Percentiles rank a stretch among this genome's conserved stretches.
Conservation (phyloP, 2,888 invertebrate genomes). For the Lasioglossum malachurum region DNA sequence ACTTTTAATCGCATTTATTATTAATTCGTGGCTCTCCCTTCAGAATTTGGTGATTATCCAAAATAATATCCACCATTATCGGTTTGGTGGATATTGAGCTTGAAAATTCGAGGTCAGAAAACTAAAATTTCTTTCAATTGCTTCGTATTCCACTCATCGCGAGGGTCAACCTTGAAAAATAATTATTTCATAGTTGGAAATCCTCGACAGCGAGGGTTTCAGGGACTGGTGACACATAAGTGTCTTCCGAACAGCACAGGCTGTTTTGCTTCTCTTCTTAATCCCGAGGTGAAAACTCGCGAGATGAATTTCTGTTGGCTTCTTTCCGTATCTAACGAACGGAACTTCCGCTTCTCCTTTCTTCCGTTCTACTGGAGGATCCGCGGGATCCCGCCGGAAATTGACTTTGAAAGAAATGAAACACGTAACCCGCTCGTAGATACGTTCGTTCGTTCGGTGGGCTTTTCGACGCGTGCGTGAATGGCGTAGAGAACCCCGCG, state of each 20-base stretch:
- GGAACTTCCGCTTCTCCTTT: neutral
- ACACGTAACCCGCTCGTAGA: neutral
- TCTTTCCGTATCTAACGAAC: neutral
- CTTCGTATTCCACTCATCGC: too few species aligned
- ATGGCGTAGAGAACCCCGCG: neutral
- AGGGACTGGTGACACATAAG: neutral
- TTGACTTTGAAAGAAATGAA: constrained; percentile 4
- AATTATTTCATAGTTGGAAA: too few species aligned
- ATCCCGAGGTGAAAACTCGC: neutral
- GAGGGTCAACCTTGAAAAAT: too few species aligned
- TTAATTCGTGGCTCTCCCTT: neutral
- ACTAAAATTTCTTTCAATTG: too few species aligned
- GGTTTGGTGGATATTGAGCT: too few species aligned
- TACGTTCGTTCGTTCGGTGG: neutral
- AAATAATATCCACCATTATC: neutral
- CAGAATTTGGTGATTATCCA: neutral
- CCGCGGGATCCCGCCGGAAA: neutral
- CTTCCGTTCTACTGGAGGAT: neutral
- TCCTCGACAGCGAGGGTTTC: too few species aligned
- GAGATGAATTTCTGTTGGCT: neutral
- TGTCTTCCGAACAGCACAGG: neutral
- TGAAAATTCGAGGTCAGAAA: too few species aligned
- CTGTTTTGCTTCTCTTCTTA: neutral
- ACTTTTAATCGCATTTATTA: neutral
- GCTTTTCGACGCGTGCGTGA: neutral